A percentile compares a stretch with the other conserved stretches of the same genome.
Conservation (phyloP, 2,797 vertebrate species). For the Taenioides sp. region DNA sequence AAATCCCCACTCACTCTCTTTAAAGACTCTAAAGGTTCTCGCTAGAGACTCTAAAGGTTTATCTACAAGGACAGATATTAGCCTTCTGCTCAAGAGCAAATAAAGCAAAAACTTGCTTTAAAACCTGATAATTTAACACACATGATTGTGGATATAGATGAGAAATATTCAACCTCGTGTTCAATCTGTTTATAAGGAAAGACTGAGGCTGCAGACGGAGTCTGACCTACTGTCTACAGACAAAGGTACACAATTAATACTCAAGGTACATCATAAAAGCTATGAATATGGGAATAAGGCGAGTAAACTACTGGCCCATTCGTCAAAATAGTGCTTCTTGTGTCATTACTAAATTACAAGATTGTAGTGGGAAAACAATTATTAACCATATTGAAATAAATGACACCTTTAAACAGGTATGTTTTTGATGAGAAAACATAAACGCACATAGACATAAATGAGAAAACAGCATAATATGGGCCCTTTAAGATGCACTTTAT, state of each 20-base stretch:
- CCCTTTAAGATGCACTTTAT: too few relatives aligned
- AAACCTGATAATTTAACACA: too few relatives aligned
- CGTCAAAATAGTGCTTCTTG: not conserved
- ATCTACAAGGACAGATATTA: not conserved
- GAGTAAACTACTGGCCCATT: not conserved
- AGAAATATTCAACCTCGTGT: too few relatives aligned
- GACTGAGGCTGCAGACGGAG: not conserved
- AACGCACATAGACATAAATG: too few relatives aligned
- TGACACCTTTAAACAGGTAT: too few relatives aligned
- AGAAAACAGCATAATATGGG: too few relatives aligned
- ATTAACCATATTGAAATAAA: not conserved
- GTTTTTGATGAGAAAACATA: too few relatives aligned
- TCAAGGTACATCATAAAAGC: not conserved
- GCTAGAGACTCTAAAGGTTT: not conserved
- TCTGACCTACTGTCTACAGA: not conserved
- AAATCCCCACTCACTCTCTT: not conserved
- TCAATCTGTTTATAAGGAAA: too few relatives aligned
- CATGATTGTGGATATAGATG: too few relatives aligned
- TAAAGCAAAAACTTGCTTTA: not conserved
- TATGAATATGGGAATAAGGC: not conserved
- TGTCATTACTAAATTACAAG: not conserved
- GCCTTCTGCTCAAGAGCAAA: not conserved
- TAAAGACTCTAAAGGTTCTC: not conserved
- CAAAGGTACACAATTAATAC: not conserved
- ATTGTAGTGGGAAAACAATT: not conserved